These are phyloP conservation scores for Folsomia manolachei DNA, from an alignment of 2,888 invertebrate genomes.

Conservation along the genomic window DNA sequence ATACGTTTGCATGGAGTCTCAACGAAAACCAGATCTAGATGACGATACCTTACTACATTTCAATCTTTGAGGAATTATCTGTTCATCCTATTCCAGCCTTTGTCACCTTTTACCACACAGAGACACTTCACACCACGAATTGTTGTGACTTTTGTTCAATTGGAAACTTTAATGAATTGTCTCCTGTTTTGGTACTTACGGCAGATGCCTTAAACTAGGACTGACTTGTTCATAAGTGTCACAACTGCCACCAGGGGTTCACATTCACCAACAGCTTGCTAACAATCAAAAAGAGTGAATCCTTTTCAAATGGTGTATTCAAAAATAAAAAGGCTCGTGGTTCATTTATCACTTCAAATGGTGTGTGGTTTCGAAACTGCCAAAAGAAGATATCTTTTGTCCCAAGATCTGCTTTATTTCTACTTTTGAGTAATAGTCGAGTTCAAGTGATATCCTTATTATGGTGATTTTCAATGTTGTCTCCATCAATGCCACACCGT, in stretches of 20 bases:
- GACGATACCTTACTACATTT: too few relatives aligned
- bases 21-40: too few relatives aligned
- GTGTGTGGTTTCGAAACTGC: neutral
- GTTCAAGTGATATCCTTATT: neutral
- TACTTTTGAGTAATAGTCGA: too few relatives aligned
- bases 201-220: neutral
- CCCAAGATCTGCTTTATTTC: neutral
- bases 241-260: neutral
- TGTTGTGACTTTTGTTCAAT: neutral
- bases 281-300: too few relatives aligned
- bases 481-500: too few relatives aligned
- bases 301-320: neutral
- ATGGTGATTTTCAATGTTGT: neutral
- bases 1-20: too few relatives aligned
- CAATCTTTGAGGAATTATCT: neutral
- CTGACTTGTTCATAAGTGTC: neutral
- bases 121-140: neutral
- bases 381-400: neutral
- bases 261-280: too few relatives aligned
- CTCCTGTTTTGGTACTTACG: neutral
- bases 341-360: slow-evolving; percentile 37
- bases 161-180: neutral
- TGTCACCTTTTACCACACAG: neutral
- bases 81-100: neutral
- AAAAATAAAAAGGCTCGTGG: slow-evolving; percentile 35